Base-by-base conservation (phyloP, 2,888 invertebrate genomes). In the Tricholauxania praeusta region DNA sequence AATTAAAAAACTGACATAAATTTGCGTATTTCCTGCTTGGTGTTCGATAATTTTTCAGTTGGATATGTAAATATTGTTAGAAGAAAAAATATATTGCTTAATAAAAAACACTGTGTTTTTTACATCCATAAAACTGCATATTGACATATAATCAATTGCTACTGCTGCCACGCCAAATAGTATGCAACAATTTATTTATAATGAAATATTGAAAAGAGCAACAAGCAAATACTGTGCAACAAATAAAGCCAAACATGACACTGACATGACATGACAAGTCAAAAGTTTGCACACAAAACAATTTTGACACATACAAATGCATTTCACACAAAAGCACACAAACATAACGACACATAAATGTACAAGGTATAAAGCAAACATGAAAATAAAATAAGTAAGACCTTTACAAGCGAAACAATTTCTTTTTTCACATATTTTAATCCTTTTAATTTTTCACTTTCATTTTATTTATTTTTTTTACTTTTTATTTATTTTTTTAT, bases 181-280 rank as follows among this genome's bases (percentile, higher is more conserved):
- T 65, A 51, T 22, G 65, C 51, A 65, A 65, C 49, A 65, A 65
- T 65, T 19, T 65, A 65, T 65, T 32, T 65, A 65, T 65, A 51
- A 48, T 51, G 22, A 22, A 14, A 51, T 65, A 65, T 52, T 64
- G 64, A 64, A 51, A 6, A 19, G 39, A 22, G 60, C n/a, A 28
- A 60, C n/a, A 28, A 39, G 12, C n/a, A 39, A 14, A 22, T 12
- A 22, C 19, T 57, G 15, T 28, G 28, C 22, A 47, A 47, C 32
- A 32, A 12, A 19, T 17, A 32, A 17, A 19, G 47, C 39, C 47
- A 19, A 15, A n/a, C 19, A 12, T 12, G 17, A 19, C n/a, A 39
- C 17, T 22, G 12, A 15, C 22, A 12, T 49, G 64, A 51, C 49
- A 49, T 22, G 64, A 15, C 49, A 51, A 12, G 51, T 15, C 51